phyloP scores from a whole-genome alignment of 2,113 vertebrate genomes.

The Pomatostomus ruficeps region DNA sequence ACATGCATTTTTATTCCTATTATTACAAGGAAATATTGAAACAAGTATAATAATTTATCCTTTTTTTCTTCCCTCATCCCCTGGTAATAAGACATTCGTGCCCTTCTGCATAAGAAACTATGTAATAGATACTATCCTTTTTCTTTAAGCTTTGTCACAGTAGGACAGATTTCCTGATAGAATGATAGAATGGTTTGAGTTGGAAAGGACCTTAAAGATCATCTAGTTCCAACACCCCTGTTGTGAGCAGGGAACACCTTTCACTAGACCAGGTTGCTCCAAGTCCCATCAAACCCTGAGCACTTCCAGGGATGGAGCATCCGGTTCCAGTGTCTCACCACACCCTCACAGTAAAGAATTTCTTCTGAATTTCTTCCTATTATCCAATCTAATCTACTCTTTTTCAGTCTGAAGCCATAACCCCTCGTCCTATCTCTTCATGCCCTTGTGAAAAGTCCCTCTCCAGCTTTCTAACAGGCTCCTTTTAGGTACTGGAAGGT shows the following conservation, averaged over 20 bases:
- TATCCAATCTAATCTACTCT: not conserved
- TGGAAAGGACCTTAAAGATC: not conserved
- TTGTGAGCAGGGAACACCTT: not conserved
- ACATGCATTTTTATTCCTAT: not conserved
- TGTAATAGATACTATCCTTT: not conserved
- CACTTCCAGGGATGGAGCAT: not conserved
- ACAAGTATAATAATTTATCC: not conserved
- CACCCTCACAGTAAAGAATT: not conserved
- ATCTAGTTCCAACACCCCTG: not conserved
- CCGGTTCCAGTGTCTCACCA: not conserved
- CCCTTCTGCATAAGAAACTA: not conserved
- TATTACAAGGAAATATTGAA: not conserved
- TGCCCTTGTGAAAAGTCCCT: not conserved
- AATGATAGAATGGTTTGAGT: not conserved
- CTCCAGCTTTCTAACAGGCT: not conserved
- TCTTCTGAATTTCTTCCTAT: not conserved
- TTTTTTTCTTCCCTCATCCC: not conserved
- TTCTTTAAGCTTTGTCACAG: not conserved
- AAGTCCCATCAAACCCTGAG: not conserved
- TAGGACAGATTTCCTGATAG: not conserved
- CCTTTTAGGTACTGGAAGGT: not conserved
- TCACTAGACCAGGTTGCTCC: not conserved
- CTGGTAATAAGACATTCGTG: not conserved
- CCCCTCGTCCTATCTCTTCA: not conserved
- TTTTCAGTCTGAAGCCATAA: not conserved